Evolutionary conservation across 2,888 invertebrate species (phyloP).

Genomic region (Petrolisthes cinctipes): DNA sequence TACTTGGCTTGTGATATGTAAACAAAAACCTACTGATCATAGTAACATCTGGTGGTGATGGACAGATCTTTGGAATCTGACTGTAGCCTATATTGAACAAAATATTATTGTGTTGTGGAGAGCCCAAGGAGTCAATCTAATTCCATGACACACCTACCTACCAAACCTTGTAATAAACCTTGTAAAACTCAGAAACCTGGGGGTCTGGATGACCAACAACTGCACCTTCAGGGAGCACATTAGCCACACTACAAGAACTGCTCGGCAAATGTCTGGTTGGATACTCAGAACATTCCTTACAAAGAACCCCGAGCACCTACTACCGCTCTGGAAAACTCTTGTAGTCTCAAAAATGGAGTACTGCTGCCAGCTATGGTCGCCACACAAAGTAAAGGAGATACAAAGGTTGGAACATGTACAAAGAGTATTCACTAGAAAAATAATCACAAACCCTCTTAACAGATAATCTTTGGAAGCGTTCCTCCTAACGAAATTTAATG

Average conservation of each 20-base stretch:
- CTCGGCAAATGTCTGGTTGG: conserved; percentile 3
- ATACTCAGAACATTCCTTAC: background rate
- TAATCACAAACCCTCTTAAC: too few relatives aligned
- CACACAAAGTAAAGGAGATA: conserved; percentile 5
- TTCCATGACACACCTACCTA: too few relatives aligned
- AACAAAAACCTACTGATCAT: too few relatives aligned
- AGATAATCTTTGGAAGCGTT: too few relatives aligned
- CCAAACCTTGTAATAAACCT: too few relatives aligned
- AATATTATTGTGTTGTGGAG: too few relatives aligned
- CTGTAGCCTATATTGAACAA: too few relatives aligned
- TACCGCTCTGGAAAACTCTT: conserved; percentile 17
- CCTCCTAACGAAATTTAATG: too few relatives aligned
- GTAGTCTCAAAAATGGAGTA: conserved; percentile 21
- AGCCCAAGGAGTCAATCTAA: too few relatives aligned
- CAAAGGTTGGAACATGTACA: conserved; percentile 10
- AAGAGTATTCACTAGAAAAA: conserved; percentile 6
- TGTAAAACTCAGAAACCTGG: background rate
- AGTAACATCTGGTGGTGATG: too few relatives aligned
- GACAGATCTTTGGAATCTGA: too few relatives aligned
- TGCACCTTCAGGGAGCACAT: conserved; percentile 2
- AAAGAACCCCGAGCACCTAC: background rate
- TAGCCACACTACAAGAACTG: background rate
- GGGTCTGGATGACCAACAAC: background rate
- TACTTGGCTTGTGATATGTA: too few relatives aligned
- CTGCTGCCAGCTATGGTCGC: conserved; percentile 16